These are phyloP conservation scores for Gasteruption jaculator DNA, from an alignment of 2,888 invertebrate genomes.

Conservation along the genomic window DNA sequence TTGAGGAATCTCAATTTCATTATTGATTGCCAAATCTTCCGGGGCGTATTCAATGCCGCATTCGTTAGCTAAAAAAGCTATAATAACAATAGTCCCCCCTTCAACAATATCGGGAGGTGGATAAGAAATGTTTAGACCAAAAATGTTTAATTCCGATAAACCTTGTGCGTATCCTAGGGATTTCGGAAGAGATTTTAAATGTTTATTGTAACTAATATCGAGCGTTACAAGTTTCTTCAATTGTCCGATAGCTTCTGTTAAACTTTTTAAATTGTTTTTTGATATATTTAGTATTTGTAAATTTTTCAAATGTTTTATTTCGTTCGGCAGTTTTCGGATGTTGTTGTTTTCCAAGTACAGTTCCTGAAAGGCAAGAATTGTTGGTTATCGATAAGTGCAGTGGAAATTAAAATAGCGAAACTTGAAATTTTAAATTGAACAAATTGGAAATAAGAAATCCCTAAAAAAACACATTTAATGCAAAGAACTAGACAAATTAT, in stretches of 20 bases:
- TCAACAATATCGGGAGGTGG: slow-evolving; percentile 62
- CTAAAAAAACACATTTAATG: too few relatives aligned
- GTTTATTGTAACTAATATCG: slow-evolving; percentile 59
- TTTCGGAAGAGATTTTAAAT: slow-evolving; percentile 60
- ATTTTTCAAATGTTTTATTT: slow-evolving; percentile 61
- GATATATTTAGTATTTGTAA: slow-evolving; percentile 69
- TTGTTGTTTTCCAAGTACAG: slow-evolving; percentile 71
- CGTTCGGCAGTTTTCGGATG: slow-evolving; percentile 65
- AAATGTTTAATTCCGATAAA: slow-evolving; percentile 61
- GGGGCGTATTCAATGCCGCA: slow-evolving; percentile 55
- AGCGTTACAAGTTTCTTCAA: slow-evolving; percentile 61
- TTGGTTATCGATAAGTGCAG: slow-evolving; percentile 5
- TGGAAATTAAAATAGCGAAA: not conserved
- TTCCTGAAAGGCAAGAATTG: too few relatives aligned
- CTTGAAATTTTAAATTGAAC: not conserved
- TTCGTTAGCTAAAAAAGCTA: slow-evolving; percentile 45
- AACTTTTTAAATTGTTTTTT: slow-evolving; percentile 62
- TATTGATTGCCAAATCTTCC: slow-evolving; percentile 40
- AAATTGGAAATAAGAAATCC: too few relatives aligned
- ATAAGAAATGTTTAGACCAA: slow-evolving; percentile 61
- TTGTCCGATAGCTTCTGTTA: slow-evolving; percentile 63
- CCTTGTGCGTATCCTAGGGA: slow-evolving; percentile 64
- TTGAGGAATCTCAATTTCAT: slow-evolving; percentile 28
- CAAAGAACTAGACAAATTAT: too few relatives aligned
- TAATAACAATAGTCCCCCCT: slow-evolving; percentile 61